Evolutionary conservation across 2,888 invertebrate genomes (phyloP).

Genomic region (Macrophya annulata): DNA sequence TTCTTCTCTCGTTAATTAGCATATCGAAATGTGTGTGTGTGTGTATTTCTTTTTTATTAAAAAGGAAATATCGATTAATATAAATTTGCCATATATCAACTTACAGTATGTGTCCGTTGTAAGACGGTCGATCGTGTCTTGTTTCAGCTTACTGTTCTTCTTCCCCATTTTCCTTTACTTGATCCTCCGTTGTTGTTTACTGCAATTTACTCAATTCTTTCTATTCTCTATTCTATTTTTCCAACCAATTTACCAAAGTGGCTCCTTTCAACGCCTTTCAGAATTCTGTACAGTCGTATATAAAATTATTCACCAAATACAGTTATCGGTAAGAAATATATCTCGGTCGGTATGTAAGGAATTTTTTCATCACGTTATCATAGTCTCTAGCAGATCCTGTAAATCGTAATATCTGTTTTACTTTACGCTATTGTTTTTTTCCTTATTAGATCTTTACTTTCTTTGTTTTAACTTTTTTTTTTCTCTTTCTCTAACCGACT

Average conservation of each 20-base stretch:
- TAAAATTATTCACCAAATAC: conserved; percentile 16
- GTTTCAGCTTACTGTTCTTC: conserved; percentile 97
- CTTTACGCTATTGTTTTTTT: not conserved
- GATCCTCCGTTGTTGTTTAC: conserved; percentile 42
- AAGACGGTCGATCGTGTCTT: conserved; percentile 95
- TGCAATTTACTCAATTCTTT: not conserved
- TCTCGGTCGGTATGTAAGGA: conserved; percentile 15
- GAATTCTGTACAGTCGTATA: not conserved
- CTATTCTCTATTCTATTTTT: not conserved
- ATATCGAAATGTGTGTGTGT: not conserved
- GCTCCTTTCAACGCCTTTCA: not conserved
- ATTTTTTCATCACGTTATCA: not conserved
- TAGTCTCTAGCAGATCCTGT: not conserved
- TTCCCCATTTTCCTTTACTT: conserved; percentile 88
- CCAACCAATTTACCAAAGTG: conserved; percentile 29
- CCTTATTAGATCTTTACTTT: no score
- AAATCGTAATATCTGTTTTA: not conserved
- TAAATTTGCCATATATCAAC: conserved; percentile 76
- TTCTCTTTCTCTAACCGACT: conserved; percentile 11
- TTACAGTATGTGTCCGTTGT: conserved; percentile 97
- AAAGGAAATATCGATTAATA: not conserved
- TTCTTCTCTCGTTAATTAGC: not conserved
- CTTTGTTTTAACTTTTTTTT: not conserved
- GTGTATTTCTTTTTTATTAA: not conserved
- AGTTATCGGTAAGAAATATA: not conserved